Conservation (phyloP, 2,797 vertebrate genomes). For the Pitangus sulphuratus region DNA sequence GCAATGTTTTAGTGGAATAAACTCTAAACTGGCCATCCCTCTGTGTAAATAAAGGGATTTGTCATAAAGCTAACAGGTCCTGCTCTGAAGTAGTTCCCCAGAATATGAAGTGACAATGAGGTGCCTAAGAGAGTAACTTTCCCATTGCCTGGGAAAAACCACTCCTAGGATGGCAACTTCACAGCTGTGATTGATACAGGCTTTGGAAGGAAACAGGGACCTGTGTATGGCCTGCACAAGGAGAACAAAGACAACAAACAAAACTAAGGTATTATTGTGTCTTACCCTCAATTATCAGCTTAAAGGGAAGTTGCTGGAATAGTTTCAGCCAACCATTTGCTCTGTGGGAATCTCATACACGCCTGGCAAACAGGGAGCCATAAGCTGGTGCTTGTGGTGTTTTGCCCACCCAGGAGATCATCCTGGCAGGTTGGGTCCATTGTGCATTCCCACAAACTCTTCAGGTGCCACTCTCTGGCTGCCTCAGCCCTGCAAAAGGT, state of each 20-base stretch:
- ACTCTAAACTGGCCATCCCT: background rate
- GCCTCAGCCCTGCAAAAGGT: background rate
- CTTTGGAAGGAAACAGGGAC: background rate
- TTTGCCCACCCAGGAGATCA: background rate
- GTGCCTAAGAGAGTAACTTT: constrained; percentile 50
- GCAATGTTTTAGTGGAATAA: background rate
- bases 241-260: constrained; percentile 27
- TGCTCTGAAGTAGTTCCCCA: constrained; percentile 18
- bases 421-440: background rate
- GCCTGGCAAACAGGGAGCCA: background rate
- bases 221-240: background rate
- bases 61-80: constrained; percentile 39
- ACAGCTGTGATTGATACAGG: constrained; percentile 12
- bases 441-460: fast-evolving
- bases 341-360: background rate
- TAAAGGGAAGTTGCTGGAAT: background rate
- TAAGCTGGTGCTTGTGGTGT: background rate
- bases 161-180: background rate
- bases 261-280: background rate
- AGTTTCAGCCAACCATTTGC: background rate
- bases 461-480: background rate
- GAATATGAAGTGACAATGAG: constrained; percentile 66
- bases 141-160: background rate
- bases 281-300: constrained; percentile 34
- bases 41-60: constrained; percentile 59